These are phyloP conservation scores for Eupeodes corollae DNA, from an alignment of 1,140 invertebrate species.

Conservation along the genomic window DNA sequence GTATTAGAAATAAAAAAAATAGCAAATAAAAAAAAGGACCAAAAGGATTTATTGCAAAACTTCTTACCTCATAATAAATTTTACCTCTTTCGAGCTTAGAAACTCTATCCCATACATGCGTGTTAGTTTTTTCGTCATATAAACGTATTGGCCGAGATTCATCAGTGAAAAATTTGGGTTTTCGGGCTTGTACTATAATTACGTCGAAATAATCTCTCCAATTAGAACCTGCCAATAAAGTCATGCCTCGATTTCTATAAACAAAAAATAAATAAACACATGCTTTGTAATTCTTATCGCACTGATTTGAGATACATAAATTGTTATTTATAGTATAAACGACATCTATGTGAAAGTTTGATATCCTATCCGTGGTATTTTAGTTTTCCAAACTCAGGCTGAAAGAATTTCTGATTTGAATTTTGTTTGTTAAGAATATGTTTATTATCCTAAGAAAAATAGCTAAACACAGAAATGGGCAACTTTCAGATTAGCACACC, in stretches of 20 bases:
- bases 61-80: slow-evolving; percentile 80
- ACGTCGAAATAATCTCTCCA: slow-evolving; percentile 92
- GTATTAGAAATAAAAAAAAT: neutral
- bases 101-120: slow-evolving; percentile 85
- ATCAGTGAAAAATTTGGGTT: slow-evolving; percentile 93
- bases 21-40: neutral
- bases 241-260: slow-evolving; percentile 83
- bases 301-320: too few species aligned
- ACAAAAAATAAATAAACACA: too few species aligned
- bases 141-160: slow-evolving; percentile 78
- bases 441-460: neutral
- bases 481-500: too few species aligned
- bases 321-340: too few species aligned
- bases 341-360: too few species aligned
- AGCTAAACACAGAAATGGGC: neutral
- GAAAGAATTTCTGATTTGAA: too few species aligned
- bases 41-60: slow-evolving; percentile 4
- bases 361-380: too few species aligned
- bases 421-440: neutral
- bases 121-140: slow-evolving; percentile 69
- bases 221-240: slow-evolving; percentile 72
- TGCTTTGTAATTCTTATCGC: too few species aligned
- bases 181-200: slow-evolving; percentile 87
- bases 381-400: too few species aligned
- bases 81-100: slow-evolving; percentile 73